Conservation (phyloP, 2,888 invertebrate genomes). For the Drosophila anomelani region DNA sequence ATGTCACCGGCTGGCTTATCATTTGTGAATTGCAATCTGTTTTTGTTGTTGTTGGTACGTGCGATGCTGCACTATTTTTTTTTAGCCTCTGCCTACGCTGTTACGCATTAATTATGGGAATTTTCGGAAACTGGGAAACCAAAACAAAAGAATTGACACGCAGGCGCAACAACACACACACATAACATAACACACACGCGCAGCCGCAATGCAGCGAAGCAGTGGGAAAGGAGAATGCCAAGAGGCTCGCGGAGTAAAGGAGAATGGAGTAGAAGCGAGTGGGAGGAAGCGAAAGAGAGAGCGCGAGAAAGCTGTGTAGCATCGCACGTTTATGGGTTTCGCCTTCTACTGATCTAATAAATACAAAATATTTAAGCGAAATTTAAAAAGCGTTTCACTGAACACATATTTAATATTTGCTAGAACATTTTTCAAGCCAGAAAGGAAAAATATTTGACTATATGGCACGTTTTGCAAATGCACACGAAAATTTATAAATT, state of each 20-base stretch:
- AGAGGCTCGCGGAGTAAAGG: not conserved
- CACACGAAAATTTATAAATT: not conserved
- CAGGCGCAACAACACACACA: conserved; percentile 15
- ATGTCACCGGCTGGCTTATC: conserved; percentile 36
- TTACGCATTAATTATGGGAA: conserved; percentile 75
- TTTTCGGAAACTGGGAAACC: conserved; percentile 37
- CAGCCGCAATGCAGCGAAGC: conserved; percentile 12
- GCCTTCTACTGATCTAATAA: too few relatives aligned
- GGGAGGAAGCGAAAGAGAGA: conserved; percentile 9
- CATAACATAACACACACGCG: not conserved
- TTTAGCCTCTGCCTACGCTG: conserved; percentile 28
- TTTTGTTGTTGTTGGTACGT: conserved; percentile 32
- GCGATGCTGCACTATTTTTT: conserved; percentile 24
- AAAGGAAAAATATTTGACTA: not conserved
- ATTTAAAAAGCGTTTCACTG: too few relatives aligned
- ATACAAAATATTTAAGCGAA: not conserved
- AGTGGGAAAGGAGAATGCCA: conserved; percentile 7
- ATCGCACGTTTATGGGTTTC: conserved; percentile 21
- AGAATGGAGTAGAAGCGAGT: conserved; percentile 3
- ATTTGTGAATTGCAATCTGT: conserved; percentile 13
- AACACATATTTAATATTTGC: not conserved
- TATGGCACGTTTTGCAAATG: conserved; percentile 1
- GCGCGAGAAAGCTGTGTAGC: not conserved
- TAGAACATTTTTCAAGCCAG: not conserved
- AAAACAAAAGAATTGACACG: conserved; percentile 42